A percentile compares a stretch with the other conserved stretches of the same genome.
Evolutionary conservation across 2,888 invertebrate species (phyloP).

Genomic region (Xestia rhomboidea): DNA sequence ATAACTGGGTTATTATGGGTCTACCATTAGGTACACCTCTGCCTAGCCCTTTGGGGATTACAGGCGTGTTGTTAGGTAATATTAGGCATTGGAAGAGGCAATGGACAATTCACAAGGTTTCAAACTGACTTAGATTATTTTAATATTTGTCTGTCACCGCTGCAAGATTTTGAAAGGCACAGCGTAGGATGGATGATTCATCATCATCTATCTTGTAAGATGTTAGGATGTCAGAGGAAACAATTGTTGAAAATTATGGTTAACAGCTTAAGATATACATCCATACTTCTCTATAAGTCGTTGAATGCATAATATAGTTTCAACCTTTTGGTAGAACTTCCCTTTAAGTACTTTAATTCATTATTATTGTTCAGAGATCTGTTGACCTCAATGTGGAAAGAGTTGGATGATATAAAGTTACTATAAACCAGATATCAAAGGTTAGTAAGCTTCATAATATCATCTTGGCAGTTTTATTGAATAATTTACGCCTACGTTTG

Average conservation of each 20-base stretch:
- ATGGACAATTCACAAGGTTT: background rate
- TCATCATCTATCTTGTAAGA: background rate
- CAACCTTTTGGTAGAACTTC: background rate
- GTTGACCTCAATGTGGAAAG: conserved; percentile 12
- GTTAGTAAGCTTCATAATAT: conserved; percentile 21
- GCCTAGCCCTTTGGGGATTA: background rate
- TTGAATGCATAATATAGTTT: background rate
- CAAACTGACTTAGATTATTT: background rate
- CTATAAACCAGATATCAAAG: conserved; percentile 31
- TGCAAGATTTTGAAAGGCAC: conserved; percentile 5
- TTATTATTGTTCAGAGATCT: conserved; percentile 2
- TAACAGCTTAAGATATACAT: background rate
- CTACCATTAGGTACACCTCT: background rate
- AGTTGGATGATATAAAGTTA: conserved; percentile 1
- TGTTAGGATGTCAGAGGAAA: background rate
- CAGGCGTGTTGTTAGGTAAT: background rate
- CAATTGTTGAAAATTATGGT: conserved; percentile 9
- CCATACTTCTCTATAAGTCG: background rate
- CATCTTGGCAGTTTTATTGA: conserved; percentile 42
- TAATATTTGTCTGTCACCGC: background rate
- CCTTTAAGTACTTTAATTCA: background rate
- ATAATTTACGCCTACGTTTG: conserved; percentile 31
- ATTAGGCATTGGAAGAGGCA: background rate
- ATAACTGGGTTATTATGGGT: background rate
- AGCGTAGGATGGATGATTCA: conserved; percentile 28